These are phyloP conservation scores for Chloroclystis v-ata DNA, from an alignment of 2,888 invertebrate genomes.

Conservation along the genomic window DNA sequence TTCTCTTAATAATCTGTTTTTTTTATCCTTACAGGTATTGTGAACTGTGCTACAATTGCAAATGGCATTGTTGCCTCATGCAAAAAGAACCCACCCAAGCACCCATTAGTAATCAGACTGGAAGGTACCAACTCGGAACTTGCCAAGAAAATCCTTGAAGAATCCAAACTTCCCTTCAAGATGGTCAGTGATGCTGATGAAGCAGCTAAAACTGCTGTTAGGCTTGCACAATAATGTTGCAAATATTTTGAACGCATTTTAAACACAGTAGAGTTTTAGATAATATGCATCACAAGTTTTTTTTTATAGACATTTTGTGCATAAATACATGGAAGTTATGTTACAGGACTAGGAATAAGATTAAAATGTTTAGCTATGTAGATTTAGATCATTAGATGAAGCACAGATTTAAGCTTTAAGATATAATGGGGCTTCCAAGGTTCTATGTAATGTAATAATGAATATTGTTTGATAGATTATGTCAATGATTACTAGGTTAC, in stretches of 20 bases:
- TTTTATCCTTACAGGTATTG: conserved; percentile 84
- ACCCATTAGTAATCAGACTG: conserved; percentile 94
- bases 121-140: conserved; percentile 95
- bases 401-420: neutral
- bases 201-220: conserved; percentile 93
- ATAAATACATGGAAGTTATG: too few relatives aligned
- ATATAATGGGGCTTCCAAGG: conserved; percentile 11
- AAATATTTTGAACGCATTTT: neutral
- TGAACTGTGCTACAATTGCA: conserved; percentile 98
- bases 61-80: conserved; percentile 95
- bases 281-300: too few relatives aligned
- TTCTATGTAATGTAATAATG: neutral
- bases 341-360: too few relatives aligned
- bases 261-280: neutral
- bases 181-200: conserved; percentile 93
- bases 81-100: conserved; percentile 85
- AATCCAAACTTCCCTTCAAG: conserved; percentile 89
- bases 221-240: conserved; percentile 41
- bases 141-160: conserved; percentile 88
- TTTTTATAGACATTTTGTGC: too few relatives aligned
- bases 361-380: too few relatives aligned
- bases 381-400: neutral
- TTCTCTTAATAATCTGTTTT: neutral
- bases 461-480: too few relatives aligned
- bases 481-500: too few relatives aligned